Base-by-base conservation (phyloP, 2,888 invertebrate genomes). In the Loripinus fragilis region DNA sequence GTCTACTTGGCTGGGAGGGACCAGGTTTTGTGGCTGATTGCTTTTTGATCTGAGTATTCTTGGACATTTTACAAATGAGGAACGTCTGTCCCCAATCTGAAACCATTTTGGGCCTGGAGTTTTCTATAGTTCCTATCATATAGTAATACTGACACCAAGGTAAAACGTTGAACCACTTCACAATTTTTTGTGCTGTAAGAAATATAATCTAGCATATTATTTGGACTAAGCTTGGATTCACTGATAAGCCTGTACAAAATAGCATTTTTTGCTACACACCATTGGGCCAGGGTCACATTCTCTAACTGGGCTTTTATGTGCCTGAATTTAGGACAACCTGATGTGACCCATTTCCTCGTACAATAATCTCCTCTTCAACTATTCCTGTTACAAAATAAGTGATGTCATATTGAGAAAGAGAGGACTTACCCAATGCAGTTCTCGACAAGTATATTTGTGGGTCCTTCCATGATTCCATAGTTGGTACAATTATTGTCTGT, bases 271-370 rank as follows among this genome's bases (percentile, higher is more conserved):
- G 45, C 45, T 3, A 45, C 45, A 45, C 15, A 45, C 69, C 69
- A 69, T 42, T 69, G 69, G 15, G 41, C 41, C n/a, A 69, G 12
- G 3, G 38, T 45, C 7, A 69, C 17, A 23, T 45, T 7, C 25
- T 69, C 41, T 15, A 69, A 23, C 33, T 69, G 17, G 69, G 69
- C 41, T 45, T 69, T 8, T n/a, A 17, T 12, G 69, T 8, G 17
- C 69, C 69, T 23, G 69, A 33, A 5, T 60, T 60, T 2, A 60
- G 17, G 20, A 55, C 10, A 25, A 60, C 33, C 25, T 60, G 60
- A 5, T 60, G 60, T 12, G 28, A 3, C 20, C 60, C 60, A 33
- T 60, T 28, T 3, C 60, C 25, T 25, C 60, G 25, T n/a, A 60
- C 28, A 8, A 60, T 25, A 15, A 60, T 33, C 25, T 60, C 60